phyloP scores from a whole-genome alignment of 1,140 invertebrate genomes.

The Temnothorax nylanderi region DNA sequence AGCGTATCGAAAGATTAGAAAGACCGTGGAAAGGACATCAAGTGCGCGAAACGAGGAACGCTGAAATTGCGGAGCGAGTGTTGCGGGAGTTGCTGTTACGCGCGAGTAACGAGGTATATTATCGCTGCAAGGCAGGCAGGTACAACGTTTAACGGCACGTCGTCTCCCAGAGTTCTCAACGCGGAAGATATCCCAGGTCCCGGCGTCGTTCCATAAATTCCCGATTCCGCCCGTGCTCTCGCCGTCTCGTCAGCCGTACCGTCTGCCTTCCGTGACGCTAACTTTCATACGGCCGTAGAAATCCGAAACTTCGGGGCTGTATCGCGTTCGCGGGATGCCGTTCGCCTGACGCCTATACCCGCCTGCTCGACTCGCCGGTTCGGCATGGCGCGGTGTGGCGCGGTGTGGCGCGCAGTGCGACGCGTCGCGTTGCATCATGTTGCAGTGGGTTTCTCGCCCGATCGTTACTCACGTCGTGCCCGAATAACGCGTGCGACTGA shows the following conservation, averaged over 20 bases:
- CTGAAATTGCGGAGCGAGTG: slow-evolving; percentile 71
- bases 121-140: slow-evolving; percentile 69
- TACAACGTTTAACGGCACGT: slow-evolving; percentile 75
- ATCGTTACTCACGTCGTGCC: slow-evolving; percentile 78
- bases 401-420: background rate
- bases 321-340: slow-evolving; percentile 74
- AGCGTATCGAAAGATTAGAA: background rate
- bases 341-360: background rate
- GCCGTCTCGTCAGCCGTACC: slow-evolving; percentile 56
- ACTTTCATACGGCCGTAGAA: slow-evolving; percentile 78
- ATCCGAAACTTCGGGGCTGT: slow-evolving; percentile 76
- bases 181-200: slow-evolving; percentile 12
- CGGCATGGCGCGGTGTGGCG: background rate
- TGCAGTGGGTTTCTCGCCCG: slow-evolving; percentile 66
- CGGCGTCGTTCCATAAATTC: slow-evolving; percentile 79
- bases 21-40: background rate
- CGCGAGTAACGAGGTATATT: slow-evolving; percentile 81
- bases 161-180: slow-evolving; percentile 62
- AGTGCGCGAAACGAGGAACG: slow-evolving; percentile 62
- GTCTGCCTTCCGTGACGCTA: slow-evolving; percentile 70
- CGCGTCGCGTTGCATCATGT: slow-evolving; percentile 56
- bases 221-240: slow-evolving; percentile 70
- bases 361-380: background rate
- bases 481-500: slow-evolving; percentile 70
- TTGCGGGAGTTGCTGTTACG: slow-evolving; percentile 76